These are phyloP conservation scores for Xestia rhomboidea DNA, from an alignment of 2,888 invertebrate genomes.

Conservation along the genomic window DNA sequence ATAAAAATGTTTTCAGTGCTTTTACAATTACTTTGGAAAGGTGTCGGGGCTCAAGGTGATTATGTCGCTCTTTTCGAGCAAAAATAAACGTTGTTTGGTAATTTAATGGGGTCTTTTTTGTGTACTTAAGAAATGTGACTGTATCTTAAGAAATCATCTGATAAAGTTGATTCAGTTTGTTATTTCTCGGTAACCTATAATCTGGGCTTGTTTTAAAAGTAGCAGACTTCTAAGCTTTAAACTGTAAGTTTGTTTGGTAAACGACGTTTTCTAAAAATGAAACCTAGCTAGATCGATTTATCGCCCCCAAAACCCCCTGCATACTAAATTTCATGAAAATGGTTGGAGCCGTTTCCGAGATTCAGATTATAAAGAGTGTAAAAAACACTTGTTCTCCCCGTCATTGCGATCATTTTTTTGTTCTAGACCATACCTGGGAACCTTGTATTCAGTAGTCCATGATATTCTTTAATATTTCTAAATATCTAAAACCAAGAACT, in stretches of 20 bases:
- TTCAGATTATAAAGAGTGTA: too few species aligned
- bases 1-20: constrained; percentile 44
- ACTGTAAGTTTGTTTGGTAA: neutral
- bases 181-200: neutral
- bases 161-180: neutral
- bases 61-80: constrained; percentile 9
- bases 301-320: too few species aligned
- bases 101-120: neutral
- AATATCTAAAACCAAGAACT: neutral
- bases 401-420: too few species aligned
- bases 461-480: neutral
- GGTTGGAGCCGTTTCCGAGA: too few species aligned
- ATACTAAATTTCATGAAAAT: too few species aligned
- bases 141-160: neutral
- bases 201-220: neutral
- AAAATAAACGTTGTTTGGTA: constrained; percentile 18
- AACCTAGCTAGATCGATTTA: too few species aligned
- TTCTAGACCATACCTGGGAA: too few species aligned
- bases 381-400: too few species aligned
- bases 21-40: constrained; percentile 30
- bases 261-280: too few species aligned
- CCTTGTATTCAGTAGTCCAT: neutral
- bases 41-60: constrained; percentile 20
- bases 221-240: neutral
- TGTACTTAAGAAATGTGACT: neutral